phyloP scores from a whole-genome alignment of 1,140 invertebrate genomes.

The Eufriesea mexicana region DNA sequence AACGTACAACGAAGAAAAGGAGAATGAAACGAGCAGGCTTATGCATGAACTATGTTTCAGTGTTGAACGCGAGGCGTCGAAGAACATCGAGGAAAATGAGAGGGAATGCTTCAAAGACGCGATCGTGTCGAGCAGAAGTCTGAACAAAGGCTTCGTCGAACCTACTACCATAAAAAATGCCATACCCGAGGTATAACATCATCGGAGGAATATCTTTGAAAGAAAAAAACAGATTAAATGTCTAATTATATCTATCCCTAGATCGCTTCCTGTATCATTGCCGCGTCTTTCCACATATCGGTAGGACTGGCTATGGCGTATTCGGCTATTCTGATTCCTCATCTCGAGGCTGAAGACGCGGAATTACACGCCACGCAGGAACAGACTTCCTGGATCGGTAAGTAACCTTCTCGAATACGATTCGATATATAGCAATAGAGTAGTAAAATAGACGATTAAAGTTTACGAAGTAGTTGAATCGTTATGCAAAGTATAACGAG shows the following conservation, averaged over 20 bases:
- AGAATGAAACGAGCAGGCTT: neutral
- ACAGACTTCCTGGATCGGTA: constrained; percentile 83
- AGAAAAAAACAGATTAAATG: neutral
- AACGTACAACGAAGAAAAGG: neutral
- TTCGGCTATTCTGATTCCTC: constrained; percentile 84
- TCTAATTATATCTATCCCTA: constrained; percentile 51
- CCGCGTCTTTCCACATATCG: constrained; percentile 83
- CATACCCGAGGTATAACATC: constrained; percentile 69
- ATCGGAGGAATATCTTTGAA: neutral
- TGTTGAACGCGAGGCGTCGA: constrained; percentile 77
- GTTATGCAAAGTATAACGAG: neutral
- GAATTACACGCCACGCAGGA: constrained; percentile 76
- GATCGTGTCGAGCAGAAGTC: constrained; percentile 77
- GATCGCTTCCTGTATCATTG: constrained; percentile 83
- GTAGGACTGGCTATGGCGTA: constrained; percentile 84
- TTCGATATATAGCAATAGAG: too few relatives aligned
- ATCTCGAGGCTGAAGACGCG: constrained; percentile 77
- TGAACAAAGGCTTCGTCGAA: constrained; percentile 77
- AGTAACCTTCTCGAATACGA: constrained; percentile 1
- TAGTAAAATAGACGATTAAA: neutral
- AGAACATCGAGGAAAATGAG: constrained; percentile 79
- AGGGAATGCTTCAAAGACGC: constrained; percentile 78
- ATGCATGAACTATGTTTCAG: constrained; percentile 56
- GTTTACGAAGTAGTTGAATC: neutral
- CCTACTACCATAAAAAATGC: constrained; percentile 69